Conservation (phyloP, 2,113 vertebrate genomes). For the Proteles cristata region DNA sequence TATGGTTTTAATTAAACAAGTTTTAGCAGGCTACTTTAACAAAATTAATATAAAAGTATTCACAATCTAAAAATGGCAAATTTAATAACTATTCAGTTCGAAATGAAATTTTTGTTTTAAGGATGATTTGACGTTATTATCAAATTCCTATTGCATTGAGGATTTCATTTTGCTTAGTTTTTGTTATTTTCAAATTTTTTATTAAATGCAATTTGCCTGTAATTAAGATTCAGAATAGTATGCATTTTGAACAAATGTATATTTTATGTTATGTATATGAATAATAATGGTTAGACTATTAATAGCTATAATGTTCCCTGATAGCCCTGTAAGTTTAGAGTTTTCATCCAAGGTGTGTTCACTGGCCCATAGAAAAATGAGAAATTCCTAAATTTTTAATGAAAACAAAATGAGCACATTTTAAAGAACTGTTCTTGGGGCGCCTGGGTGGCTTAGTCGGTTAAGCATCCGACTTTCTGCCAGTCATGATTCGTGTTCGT, state of each 20-base stretch:
- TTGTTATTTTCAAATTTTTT: background rate
- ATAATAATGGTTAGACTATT: background rate
- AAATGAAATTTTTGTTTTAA: background rate
- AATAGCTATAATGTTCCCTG: background rate
- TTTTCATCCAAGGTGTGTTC: background rate
- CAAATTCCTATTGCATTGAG: background rate
- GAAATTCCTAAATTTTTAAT: background rate
- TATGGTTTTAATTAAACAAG: background rate
- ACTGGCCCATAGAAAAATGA: background rate
- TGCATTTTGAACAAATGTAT: background rate
- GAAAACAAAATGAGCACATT: background rate
- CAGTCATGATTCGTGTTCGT: too few relatives aligned
- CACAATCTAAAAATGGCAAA: background rate
- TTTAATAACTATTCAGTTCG: conserved; percentile 11
- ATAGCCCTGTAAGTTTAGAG: background rate
- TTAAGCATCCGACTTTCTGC: too few relatives aligned
- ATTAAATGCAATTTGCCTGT: background rate
- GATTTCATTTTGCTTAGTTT: conserved; percentile 28
- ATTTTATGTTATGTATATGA: background rate
- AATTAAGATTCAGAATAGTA: background rate
- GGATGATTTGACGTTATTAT: background rate
- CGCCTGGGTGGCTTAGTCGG: too few relatives aligned
- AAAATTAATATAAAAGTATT: conserved; percentile 20
- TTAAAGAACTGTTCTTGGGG: background rate
- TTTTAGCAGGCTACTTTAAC: background rate